phyloP scores from a whole-genome alignment of 2,113 vertebrate genomes.

The Brachypodius melanocephalos region DNA sequence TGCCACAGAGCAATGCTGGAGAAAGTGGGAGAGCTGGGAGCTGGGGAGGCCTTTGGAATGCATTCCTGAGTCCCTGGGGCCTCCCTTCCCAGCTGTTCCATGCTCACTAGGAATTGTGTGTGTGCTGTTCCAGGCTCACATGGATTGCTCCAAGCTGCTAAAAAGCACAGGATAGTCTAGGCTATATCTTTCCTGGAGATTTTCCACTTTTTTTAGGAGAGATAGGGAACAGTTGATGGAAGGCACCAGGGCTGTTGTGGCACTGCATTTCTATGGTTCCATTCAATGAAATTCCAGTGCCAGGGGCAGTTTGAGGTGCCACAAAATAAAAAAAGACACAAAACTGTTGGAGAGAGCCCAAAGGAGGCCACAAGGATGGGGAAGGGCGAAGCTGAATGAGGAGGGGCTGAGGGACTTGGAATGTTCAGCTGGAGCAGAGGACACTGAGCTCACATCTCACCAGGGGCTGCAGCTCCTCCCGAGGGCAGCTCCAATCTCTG shows the following conservation, averaged over 20 bases:
- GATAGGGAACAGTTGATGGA: not conserved
- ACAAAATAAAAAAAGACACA: accelerated
- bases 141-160: not conserved
- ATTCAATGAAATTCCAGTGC: not conserved
- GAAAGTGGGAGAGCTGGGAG: not conserved
- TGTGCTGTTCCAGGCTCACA: not conserved
- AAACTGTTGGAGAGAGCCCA: not conserved
- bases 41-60: not conserved
- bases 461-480: not conserved
- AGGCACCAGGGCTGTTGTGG: not conserved
- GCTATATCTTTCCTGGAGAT: not conserved
- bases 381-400: not conserved
- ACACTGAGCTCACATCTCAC: accelerated
- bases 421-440: not conserved
- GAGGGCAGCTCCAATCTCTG: accelerated
- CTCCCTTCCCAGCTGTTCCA: not conserved
- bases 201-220: not conserved
- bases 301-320: not conserved
- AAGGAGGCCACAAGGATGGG: accelerated
- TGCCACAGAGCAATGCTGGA: not conserved
- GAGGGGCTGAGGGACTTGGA: not conserved
- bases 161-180: not conserved
- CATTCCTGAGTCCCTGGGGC: not conserved
- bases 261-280: not conserved
- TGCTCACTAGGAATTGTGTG: not conserved